These are phyloP conservation scores for Pimpla rufipes DNA, from an alignment of 2,888 invertebrate species.

Conservation along the genomic window DNA sequence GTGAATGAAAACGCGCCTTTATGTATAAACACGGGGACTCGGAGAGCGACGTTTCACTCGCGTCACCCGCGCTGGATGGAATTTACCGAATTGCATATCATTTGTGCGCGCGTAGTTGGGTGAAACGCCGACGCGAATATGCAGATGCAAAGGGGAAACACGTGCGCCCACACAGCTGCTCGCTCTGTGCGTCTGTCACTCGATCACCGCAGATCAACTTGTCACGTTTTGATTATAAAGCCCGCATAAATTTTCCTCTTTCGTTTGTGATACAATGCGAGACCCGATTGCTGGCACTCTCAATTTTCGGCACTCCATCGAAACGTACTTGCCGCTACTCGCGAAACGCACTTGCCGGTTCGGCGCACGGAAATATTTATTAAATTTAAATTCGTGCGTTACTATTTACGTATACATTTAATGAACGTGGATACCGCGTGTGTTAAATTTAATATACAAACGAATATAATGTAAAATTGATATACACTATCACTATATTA, in stretches of 20 bases:
- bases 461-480: too few relatives aligned
- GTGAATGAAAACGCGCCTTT: slow-evolving; percentile 26
- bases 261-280: not conserved
- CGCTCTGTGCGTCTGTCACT: not conserved
- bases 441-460: too few relatives aligned
- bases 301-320: too few relatives aligned
- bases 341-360: too few relatives aligned
- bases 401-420: too few relatives aligned
- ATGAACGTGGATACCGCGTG: too few relatives aligned
- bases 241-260: slow-evolving; percentile 7
- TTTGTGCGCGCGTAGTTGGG: slow-evolving; percentile 15
- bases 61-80: not conserved
- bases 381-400: too few relatives aligned
- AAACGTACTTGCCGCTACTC: too few relatives aligned
- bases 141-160: slow-evolving; percentile 10
- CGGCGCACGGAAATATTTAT: too few relatives aligned
- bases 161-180: slow-evolving; percentile 17
- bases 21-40: slow-evolving; percentile 5
- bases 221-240: slow-evolving; percentile 7
- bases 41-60: not conserved
- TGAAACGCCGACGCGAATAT: not conserved
- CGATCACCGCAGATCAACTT: slow-evolving; percentile 15
- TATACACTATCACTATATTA: too few relatives aligned
- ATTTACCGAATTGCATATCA: slow-evolving; percentile 28
- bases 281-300: not conserved